Evolutionary conservation across 2,797 vertebrate species (phyloP), one percentile per base, ranked within the genome.

Genomic region (Heterohyrax brucei): DNA sequence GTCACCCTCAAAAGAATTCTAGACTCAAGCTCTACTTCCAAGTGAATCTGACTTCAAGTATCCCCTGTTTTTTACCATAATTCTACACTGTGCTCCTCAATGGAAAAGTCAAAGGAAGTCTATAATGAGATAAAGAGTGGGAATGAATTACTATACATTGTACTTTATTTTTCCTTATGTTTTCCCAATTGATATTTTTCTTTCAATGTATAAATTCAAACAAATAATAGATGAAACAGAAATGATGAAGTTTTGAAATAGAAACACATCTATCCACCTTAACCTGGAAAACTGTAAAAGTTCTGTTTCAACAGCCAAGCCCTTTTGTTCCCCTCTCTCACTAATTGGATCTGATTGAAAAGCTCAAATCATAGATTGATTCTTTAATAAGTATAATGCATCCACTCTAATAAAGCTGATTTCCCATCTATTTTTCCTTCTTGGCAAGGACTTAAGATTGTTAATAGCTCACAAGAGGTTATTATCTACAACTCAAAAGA

Each of bases 371-470:
- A 68, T 78, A 28, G 19, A 61, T 82, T 3, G 0, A 84, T 75
- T 77, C 56, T 80, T 95, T 81, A 21, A 81, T 70, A 87, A 89
- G 56, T 53, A 44, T 73, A 46, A 77, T 72, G 56, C 10, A 33
- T 14, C 13, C 64, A 39, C 48, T 90, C 30, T 53, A 21, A 86
- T 50, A 21, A n/a, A 64, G n/a, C 39, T 59, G 28, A 87, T 79
- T 92, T 93, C 18, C 5, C 12, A 53, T 44, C 4, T 19, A 3
- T 82, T 19, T 61, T 64, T 64, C 33, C 12, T 77, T 72, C 46
- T 89, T 81, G 48, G 61, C 72, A 89, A 96, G 83, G 16, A 79
- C 33, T 87, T 87, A 75, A 46, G 70, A 91, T 83, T 76, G 22
- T 46, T 89, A 82, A 89, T 33, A 91, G 21, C 39, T 95, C 70